Evolutionary conservation across 2,113 vertebrate species (phyloP), one percentile per base, ranked within the genome.

Genomic region (Caranx melampygus): DNA sequence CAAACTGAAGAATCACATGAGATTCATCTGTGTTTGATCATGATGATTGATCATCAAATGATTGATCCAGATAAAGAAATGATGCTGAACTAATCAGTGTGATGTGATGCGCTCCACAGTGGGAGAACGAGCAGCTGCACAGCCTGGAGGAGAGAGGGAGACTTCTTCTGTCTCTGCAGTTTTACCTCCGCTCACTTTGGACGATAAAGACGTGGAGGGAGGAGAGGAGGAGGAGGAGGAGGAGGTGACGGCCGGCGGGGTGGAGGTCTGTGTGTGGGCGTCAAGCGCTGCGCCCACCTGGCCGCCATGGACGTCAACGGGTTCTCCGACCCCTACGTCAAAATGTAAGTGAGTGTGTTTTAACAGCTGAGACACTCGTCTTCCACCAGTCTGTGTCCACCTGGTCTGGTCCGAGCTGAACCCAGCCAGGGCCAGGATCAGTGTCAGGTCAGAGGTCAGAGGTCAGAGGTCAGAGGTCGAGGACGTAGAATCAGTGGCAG

Each of bases 271-370:
- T 92, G 93, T 9, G 96, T 97, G 42, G 96, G 95, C n/a, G 96
- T 97, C 15, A 80, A 90, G 21, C 95, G 96, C 72, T 97, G 96
- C 2, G 96, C 96, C 15, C 96, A 97, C 79, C 93, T 97, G 75
- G 96, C 96, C 0, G 96, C 96, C 63, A 97, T 97, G 96, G 96
- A 97, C 0, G 96, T 97, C 83, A 97, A 97, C 0, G 96, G 96
- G 45, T 97, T 96, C 91, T 97, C 96, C 0, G 96, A 97, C 83
- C 96, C 96, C 75, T 96, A 97, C 10, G 96, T 97, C 75, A 97
- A 97, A 92, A 96, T 94, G 96, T 97, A 90, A 96, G 96, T 26
- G 26, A 26, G 26, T 26, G 26, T 26, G 26, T 26, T 26, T 26
- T 26, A 26, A 26, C 26, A 26, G 26, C 26, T 26, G 26, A 26